Evolutionary conservation across 2,113 vertebrate species (phyloP), one percentile per base, ranked within the genome.

Genomic region (Syngnathus scovelli): DNA sequence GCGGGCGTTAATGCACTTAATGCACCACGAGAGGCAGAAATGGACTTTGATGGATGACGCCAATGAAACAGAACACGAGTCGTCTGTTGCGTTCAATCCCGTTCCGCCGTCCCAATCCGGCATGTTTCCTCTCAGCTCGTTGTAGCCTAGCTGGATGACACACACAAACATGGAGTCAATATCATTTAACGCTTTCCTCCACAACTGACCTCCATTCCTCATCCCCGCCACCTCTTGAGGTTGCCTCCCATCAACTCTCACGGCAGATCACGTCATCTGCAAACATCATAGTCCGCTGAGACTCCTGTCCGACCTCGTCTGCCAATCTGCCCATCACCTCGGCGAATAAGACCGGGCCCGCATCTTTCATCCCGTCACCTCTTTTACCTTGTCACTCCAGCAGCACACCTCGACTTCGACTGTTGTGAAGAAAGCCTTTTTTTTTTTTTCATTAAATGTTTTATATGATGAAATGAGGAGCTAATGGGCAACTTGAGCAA

Each of bases 71-170:
- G 64, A 54, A 49, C 6, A 12, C 38, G 73, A 39, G 70, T 59
- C 39, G 19, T 62, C 56, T 23, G 60, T 61, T 61, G 21, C 60
- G 23, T 12, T 23, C 60, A 44, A 39, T 61, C 10, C n/a, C 11
- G 27, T 43, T 15, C 19, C 10, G 38, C 37, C n/a, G 36, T 66
- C 15, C 41, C 41, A 61, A 23, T 23, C n/a, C 11, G 38, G 37
- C 16, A 41, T 64, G 11, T 27, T 18, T 41, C 12, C 64, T 36
- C 44, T 69, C 59, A 33, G 3, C 27, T 3, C 3, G 2, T 33
- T 33, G 80, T 79, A 52, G 41, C 79, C 75, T 78, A 41, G 70
- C 77, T 78, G 76, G 82, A 82, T 73, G 23, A 65, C 76, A 78
- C 80, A 87, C 77, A 76, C 56, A 74, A 10, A 33, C 27, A 33